These are phyloP conservation scores for Propithecus perrieri DNA, from an alignment of 2,797 vertebrate genomes.

Conservation along the genomic window DNA sequence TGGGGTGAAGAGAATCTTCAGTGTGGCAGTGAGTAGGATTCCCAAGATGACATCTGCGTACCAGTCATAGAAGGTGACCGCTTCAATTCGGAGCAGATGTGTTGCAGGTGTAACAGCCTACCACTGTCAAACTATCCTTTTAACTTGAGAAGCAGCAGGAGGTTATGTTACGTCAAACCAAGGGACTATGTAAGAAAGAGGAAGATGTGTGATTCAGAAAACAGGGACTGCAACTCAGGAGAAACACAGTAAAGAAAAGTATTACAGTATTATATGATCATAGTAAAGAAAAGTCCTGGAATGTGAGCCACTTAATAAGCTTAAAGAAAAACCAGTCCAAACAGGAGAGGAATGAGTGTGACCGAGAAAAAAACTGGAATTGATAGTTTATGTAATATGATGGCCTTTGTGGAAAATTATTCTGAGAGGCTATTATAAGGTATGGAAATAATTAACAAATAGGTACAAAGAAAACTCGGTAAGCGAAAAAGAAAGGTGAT, in stretches of 20 bases:
- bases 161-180: not conserved
- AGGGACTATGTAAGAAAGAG: not conserved
- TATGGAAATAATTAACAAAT: not conserved
- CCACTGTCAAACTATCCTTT: too few relatives aligned
- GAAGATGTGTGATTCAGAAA: not conserved
- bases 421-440: not conserved
- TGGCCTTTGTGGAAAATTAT: not conserved
- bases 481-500: not conserved
- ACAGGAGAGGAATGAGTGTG: not conserved
- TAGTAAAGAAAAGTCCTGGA: not conserved
- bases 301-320: not conserved
- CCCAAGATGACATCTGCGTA: not conserved
- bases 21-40: fast-evolving
- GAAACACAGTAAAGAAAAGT: not conserved
- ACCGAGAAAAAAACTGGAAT: not conserved
- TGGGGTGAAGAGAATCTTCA: not conserved
- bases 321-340: not conserved
- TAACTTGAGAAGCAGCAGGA: not conserved
- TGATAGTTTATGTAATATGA: too few relatives aligned
- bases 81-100: not conserved
- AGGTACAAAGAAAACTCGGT: not conserved
- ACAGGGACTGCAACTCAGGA: not conserved
- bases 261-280: too few relatives aligned
- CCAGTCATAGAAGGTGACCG: not conserved
- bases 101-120: too few relatives aligned